Evolutionary conservation across 2,113 vertebrate species (phyloP), one percentile per base, ranked within the genome.

Genomic region (Tilapia sparmanii): DNA sequence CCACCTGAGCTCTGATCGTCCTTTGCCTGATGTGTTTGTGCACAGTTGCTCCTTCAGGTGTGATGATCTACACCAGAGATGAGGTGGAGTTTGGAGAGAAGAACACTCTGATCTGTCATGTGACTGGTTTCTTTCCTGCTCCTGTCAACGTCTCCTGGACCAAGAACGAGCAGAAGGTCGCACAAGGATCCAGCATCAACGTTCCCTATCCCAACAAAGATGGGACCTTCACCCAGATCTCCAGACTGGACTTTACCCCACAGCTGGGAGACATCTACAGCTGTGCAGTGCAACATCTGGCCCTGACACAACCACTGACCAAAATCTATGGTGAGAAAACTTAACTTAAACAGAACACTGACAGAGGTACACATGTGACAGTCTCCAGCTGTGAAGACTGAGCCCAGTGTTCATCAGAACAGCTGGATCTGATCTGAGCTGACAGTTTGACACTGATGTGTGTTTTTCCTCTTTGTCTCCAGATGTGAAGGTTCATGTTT

Each of bases 91-190:
- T 91, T 10, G 95, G 84, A 18, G 40, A 73, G 45, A 33, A 90
- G 50, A 97, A 97, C 59, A 3, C 33, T 1, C 96, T 98, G 33
- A 91, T 97, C 90, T 98, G 97, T 47, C 87, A 95, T 1, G 66
- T 94, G 1, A 93, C 92, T 12, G 93, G 95, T 9, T 97, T 97
- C 94, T 95, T 47, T 13, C 97, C 97, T 2, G 94, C 97, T 1
- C 94, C 91, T 16, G 54, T 97, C 31, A 92, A 59, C 1, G 91
- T 97, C 55, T 86, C 31, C 0, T 97, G 97, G 97, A 93, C 95
- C 81, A 94, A 52, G 84, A 97, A 98, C 12, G 78, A 33, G 2
- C 4, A 84, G n/a, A 93, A 91, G 3, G 90, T 96, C 55, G 95
- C 91, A 0, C 83, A 55, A 0, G 93, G 91, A 26, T 47, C 82